phyloP scores from a whole-genome alignment of 2,113 vertebrate genomes.

The Vimba vimba region DNA sequence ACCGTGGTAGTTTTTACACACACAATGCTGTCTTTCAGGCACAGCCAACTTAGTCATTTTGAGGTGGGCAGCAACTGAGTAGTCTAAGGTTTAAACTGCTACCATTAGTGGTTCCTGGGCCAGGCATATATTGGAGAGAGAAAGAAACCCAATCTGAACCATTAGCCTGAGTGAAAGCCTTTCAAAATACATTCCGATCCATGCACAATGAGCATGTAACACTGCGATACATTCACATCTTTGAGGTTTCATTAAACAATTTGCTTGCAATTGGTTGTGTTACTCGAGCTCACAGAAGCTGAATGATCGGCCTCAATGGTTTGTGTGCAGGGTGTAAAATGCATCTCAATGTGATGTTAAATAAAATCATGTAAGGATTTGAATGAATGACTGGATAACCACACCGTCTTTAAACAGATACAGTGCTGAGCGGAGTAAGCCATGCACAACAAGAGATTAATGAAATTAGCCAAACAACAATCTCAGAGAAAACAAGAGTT shows the following conservation, averaged over 20 bases:
- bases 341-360: constrained; percentile 31
- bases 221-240: constrained; percentile 39
- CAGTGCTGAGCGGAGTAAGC: constrained; percentile 13
- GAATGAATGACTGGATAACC: constrained; percentile 33
- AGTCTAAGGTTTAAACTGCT: constrained; percentile 58
- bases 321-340: constrained; percentile 24
- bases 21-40: constrained; percentile 65
- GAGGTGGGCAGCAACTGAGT: constrained; percentile 58
- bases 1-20: constrained; percentile 52
- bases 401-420: neutral
- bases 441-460: constrained; percentile 13
- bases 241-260: constrained; percentile 42
- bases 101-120: constrained; percentile 59
- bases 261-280: constrained; percentile 38
- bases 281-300: constrained; percentile 29
- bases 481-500: constrained; percentile 10
- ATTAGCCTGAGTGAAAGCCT: constrained; percentile 54
- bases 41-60: constrained; percentile 61
- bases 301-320: constrained; percentile 15
- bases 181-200: constrained; percentile 52
- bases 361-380: constrained; percentile 28
- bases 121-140: constrained; percentile 43
- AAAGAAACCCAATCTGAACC: constrained; percentile 60
- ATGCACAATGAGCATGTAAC: constrained; percentile 40
- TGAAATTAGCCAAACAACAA: constrained; percentile 37